Conservation (phyloP, 2,113 vertebrate species). For the Urocitellus parryii region DNA sequence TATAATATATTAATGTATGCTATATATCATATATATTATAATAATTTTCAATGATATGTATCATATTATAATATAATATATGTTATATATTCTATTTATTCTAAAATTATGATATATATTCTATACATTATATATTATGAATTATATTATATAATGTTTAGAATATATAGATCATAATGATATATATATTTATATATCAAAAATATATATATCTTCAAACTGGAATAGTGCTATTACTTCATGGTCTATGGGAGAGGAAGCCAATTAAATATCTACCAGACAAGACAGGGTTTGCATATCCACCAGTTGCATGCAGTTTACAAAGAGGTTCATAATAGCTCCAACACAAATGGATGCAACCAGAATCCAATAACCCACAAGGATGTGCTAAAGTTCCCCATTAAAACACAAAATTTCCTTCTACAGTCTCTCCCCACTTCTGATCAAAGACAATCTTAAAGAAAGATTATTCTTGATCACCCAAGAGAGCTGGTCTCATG, state of each 20-base stretch:
- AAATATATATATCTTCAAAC: background rate
- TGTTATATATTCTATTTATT: too few relatives aligned
- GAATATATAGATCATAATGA: too few relatives aligned
- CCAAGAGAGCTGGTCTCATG: background rate
- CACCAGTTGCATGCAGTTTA: background rate
- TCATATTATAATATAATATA: too few relatives aligned
- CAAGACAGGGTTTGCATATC: background rate
- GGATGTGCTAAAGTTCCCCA: background rate
- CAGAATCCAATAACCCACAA: background rate
- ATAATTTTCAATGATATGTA: too few relatives aligned
- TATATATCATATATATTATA: too few relatives aligned
- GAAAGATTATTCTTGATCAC: background rate
- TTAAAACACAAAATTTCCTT: background rate
- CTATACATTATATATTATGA: too few relatives aligned
- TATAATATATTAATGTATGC: too few relatives aligned
- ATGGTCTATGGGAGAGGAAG: background rate
- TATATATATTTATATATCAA: too few relatives aligned
- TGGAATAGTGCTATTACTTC: too few relatives aligned
- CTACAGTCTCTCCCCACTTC: background rate
- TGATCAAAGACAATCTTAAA: background rate
- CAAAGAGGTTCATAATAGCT: background rate
- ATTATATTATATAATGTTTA: background rate
- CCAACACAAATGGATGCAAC: background rate
- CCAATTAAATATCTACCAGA: background rate
- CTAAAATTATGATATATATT: too few relatives aligned